These are phyloP conservation scores for Anguilla obscura DNA, from an alignment of 2,797 vertebrate genomes.

Conservation along the genomic window DNA sequence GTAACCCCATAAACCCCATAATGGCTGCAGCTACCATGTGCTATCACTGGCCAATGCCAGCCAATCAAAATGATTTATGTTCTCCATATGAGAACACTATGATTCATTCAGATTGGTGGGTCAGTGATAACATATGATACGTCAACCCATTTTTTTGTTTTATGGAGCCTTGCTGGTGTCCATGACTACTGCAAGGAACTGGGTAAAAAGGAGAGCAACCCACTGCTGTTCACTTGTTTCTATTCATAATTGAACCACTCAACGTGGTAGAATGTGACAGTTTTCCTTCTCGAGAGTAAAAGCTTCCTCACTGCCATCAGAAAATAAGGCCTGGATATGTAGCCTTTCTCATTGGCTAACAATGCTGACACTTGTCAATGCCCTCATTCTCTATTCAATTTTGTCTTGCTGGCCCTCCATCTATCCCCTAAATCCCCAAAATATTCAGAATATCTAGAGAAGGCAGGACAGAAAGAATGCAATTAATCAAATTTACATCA, in stretches of 20 bases:
- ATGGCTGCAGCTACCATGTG: neutral
- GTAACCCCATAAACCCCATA: neutral
- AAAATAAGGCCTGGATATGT: neutral
- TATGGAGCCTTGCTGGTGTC: neutral
- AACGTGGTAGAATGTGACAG: neutral
- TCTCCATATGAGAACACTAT: neutral
- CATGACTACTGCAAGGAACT: neutral
- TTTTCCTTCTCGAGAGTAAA: neutral
- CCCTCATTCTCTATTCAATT: constrained; percentile 20
- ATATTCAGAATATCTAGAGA: constrained; percentile 39
- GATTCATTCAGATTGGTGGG: neutral
- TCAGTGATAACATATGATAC: neutral
- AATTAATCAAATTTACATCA: constrained; percentile 49
- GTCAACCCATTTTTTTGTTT: neutral
- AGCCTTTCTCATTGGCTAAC: neutral
- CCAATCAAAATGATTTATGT: neutral
- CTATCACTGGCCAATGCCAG: neutral
- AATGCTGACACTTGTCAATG: neutral
- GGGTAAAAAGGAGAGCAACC: neutral
- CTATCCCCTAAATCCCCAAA: constrained; percentile 40
- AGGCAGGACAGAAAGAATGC: constrained; percentile 39
- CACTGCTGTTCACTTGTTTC: neutral
- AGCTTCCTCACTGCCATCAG: neutral
- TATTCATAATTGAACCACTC: neutral
- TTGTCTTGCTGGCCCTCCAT: constrained; percentile 45